Percentiles rank a stretch among this genome's conserved stretches.
These are phyloP conservation scores for Ridgeia piscesae DNA, from an alignment of 1,140 invertebrate species.

Conservation along the genomic window DNA sequence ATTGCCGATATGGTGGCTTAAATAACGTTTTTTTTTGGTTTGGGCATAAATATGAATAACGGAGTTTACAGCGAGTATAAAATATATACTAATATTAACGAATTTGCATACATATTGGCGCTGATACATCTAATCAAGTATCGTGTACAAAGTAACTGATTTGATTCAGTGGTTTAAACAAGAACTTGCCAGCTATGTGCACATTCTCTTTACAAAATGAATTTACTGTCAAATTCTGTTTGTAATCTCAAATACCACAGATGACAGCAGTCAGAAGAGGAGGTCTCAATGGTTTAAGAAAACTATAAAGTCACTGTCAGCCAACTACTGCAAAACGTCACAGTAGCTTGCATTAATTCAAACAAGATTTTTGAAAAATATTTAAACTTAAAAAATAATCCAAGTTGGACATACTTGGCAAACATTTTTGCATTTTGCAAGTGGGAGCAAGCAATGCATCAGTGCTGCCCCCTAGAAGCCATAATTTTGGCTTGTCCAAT, in stretches of 20 bases:
- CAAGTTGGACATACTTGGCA: background rate
- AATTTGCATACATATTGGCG: background rate
- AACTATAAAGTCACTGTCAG: background rate
- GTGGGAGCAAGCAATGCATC: background rate
- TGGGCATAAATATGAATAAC: background rate
- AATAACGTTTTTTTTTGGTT: conserved; percentile 1
- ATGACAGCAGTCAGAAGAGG: background rate
- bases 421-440: background rate
- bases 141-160: background rate
- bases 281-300: background rate
- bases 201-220: background rate
- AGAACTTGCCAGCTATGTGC: background rate
- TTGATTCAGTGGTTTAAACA: background rate
- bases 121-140: background rate
- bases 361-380: background rate
- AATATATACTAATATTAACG: background rate
- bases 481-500: background rate
- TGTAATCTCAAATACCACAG: background rate
- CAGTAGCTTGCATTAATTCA: background rate
- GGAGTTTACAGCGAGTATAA: background rate
- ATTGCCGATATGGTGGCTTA: background rate
- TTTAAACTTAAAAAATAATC: background rate
- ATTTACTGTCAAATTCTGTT: background rate
- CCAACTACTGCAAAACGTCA: background rate
- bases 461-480: background rate